Percentiles rank a stretch among this genome's conserved stretches.
Conservation (phyloP, 1,140 invertebrate species). For the Eciton burchellii region DNA sequence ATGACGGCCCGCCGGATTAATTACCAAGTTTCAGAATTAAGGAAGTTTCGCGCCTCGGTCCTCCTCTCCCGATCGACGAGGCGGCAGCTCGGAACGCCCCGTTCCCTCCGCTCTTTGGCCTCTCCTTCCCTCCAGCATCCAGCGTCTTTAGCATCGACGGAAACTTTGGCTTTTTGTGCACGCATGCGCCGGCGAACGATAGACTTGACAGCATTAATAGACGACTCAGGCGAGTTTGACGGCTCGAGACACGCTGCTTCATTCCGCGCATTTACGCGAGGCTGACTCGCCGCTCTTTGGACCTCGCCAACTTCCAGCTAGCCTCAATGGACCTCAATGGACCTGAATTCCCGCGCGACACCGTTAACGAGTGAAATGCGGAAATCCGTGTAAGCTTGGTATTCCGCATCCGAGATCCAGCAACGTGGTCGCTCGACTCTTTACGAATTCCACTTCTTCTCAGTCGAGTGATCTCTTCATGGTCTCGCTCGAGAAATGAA, state of each 20-base stretch:
- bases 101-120: neutral
- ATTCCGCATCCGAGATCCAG: neutral
- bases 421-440: too few species aligned
- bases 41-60: constrained; percentile 42
- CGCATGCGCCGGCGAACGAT: neutral
- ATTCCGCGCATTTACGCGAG: neutral
- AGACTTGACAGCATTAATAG: constrained; percentile 32
- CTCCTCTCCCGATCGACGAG: constrained; percentile 33
- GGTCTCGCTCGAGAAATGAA: too few species aligned
- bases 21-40: constrained; percentile 58
- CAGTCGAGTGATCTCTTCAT: too few species aligned
- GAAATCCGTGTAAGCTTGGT: neutral
- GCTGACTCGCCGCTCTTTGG: neutral
- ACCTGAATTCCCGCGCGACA: neutral
- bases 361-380: neutral
- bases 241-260: neutral
- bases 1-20: constrained; percentile 52
- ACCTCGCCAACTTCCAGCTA: neutral
- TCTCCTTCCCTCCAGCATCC: too few species aligned
- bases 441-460: too few species aligned
- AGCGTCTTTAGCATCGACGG: neutral
- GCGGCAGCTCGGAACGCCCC: constrained; percentile 7
- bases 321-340: neutral
- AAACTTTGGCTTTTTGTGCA: constrained; percentile 6
- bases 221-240: constrained; percentile 10